Conservation (phyloP, 2,113 vertebrate species). For the Cyphomyrus discorhynchus region DNA sequence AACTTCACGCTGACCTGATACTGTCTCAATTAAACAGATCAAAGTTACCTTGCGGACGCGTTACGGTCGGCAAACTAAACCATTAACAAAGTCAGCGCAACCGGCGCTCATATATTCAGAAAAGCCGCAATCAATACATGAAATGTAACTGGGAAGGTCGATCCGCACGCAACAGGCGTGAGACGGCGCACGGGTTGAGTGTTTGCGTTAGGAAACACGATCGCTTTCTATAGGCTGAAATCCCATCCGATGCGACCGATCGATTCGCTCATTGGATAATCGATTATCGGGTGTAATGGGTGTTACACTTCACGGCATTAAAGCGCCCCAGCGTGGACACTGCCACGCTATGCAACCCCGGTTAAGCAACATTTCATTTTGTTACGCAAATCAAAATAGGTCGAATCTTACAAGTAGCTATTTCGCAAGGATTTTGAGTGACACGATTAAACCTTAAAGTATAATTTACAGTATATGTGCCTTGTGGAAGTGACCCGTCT, state of each 20-base stretch:
- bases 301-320: not conserved
- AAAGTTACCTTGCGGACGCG: not conserved
- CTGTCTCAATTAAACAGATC: not conserved
- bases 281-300: not conserved
- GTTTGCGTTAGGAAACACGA: not conserved
- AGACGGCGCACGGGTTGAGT: too few species aligned
- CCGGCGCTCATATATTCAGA: not conserved
- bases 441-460: not conserved
- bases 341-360: not conserved
- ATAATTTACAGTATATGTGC: not conserved
- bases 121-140: not conserved
- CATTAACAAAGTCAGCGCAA: not conserved
- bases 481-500: not conserved
- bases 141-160: not conserved
- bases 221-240: not conserved
- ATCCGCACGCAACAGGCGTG: not conserved
- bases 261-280: constrained; percentile 13
- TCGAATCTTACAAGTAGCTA: not conserved
- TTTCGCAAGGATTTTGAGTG: not conserved
- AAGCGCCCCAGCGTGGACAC: not conserved
- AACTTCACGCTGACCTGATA: not conserved
- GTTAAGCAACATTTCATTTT: not conserved
- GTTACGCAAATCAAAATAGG: not conserved
- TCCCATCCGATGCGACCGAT: not conserved
- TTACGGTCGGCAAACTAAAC: not conserved